Evolutionary conservation across 2,888 invertebrate genomes (phyloP).

Genomic region (Molorchus minor): DNA sequence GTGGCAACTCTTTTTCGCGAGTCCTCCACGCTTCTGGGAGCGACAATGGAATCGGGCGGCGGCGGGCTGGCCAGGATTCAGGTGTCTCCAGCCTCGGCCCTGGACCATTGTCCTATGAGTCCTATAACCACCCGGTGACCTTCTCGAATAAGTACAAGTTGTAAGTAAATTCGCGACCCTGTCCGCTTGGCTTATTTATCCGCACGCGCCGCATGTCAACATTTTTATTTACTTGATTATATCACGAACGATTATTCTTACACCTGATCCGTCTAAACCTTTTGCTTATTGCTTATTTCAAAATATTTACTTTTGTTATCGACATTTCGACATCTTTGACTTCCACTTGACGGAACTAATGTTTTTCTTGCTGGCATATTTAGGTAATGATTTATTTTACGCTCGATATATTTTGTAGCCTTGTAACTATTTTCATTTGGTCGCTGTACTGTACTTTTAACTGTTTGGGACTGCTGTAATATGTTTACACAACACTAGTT

Average conservation of each 20-base stretch:
- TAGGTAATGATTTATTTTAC: conserved; percentile 38
- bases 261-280: conserved; percentile 30
- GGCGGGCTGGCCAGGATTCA: conserved; percentile 60
- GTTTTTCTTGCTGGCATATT: conserved; percentile 30
- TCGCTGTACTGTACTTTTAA: conserved; percentile 34
- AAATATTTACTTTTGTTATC: conserved; percentile 33
- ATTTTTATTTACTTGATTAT: conserved; percentile 43
- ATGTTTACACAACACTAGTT: conserved; percentile 48
- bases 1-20: conserved; percentile 75
- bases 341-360: conserved; percentile 23
- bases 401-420: conserved; percentile 40
- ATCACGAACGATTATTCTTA: conserved; percentile 25
- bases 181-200: conserved; percentile 42
- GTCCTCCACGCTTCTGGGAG: conserved; percentile 73
- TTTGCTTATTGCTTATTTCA: conserved; percentile 24
- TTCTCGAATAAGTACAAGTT: conserved; percentile 63
- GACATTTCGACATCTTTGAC: conserved; percentile 17
- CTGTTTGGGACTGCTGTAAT: conserved; percentile 43
- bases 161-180: conserved; percentile 56
- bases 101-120: conserved; percentile 57
- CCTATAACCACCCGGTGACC: conserved; percentile 60
- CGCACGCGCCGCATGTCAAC: conserved; percentile 52
- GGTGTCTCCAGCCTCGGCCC: conserved; percentile 55
- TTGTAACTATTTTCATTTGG: conserved; percentile 43
- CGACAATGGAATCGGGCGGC: conserved; percentile 69